Percentiles rank a stretch among this genome's conserved stretches.
Evolutionary conservation across 2,113 vertebrate species (phyloP).

Genomic region (Salminus brasiliensis): DNA sequence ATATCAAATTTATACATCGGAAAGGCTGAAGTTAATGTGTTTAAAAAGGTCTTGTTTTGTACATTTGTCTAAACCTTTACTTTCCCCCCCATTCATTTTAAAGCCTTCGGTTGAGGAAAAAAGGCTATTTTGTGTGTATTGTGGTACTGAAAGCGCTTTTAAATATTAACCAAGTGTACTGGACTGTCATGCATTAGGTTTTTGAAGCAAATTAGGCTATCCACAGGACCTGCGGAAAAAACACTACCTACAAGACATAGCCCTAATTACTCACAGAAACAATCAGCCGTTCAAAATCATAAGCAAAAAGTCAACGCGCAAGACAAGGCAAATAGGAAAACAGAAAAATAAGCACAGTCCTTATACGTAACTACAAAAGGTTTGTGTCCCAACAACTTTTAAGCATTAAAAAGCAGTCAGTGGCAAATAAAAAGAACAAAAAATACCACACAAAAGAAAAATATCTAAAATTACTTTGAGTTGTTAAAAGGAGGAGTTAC

Average conservation of each 20-base stretch:
- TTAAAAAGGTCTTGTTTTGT: constrained; percentile 14
- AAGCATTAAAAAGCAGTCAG: constrained; percentile 26
- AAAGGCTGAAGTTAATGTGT: no score
- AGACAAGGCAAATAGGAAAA: constrained; percentile 62
- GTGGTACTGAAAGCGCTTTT: not conserved
- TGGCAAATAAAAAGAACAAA: constrained; percentile 32
- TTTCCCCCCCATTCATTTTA: constrained; percentile 1
- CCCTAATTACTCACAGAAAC: not conserved
- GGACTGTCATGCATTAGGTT: not conserved
- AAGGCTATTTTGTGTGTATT: not conserved
- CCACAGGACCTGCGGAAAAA: not conserved
- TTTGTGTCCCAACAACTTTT: no score
- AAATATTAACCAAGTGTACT: not conserved
- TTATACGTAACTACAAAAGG: constrained; percentile 19
- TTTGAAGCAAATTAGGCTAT: not conserved
- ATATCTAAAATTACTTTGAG: constrained; percentile 93
- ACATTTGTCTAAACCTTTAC: not conserved
- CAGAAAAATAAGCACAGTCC: constrained; percentile 37
- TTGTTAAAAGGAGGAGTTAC: constrained; percentile 89
- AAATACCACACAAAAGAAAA: constrained; percentile 56
- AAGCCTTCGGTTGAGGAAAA: not conserved
- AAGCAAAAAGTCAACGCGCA: not conserved
- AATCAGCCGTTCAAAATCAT: not conserved
- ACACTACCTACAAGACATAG: not conserved
- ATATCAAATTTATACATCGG: no score